Conservation (phyloP, 2,797 vertebrate species). For the Pipistrellus kuhlii region DNA sequence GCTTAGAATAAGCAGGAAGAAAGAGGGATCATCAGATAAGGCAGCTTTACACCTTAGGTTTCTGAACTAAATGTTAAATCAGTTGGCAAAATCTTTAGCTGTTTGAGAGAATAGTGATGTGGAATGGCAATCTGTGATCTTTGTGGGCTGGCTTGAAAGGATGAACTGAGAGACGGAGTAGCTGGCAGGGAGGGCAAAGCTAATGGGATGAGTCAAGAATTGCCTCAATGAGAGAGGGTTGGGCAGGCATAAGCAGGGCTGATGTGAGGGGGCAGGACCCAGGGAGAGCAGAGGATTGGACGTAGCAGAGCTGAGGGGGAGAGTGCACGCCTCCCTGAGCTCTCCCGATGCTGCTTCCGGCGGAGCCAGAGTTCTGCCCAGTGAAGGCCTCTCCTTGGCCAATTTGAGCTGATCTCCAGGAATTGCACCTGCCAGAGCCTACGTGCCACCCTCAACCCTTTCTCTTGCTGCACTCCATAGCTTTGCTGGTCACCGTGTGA, state of each 20-base stretch:
- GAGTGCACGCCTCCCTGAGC: rapidly evolving
- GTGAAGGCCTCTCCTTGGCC: background rate
- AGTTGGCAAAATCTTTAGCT: background rate
- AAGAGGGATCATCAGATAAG: background rate
- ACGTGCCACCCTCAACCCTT: rapidly evolving
- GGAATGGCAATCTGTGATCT: background rate
- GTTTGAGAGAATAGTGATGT: background rate
- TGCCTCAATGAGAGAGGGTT: background rate
- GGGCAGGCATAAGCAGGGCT: background rate
- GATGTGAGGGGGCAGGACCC: background rate
- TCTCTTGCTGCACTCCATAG: background rate
- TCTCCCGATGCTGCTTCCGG: background rate
- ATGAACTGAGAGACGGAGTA: background rate
- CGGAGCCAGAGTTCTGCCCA: background rate
- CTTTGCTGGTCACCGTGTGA: background rate
- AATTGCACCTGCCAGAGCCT: background rate
- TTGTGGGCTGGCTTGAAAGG: background rate
- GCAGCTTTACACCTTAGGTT: background rate
- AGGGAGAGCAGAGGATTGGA: background rate
- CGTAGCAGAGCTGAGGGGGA: background rate
- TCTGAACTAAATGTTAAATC: background rate
- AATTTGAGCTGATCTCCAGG: background rate
- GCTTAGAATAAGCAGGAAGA: background rate
- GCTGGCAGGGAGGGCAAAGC: background rate
- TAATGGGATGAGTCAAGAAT: background rate